Percentiles rank a stretch among this genome's conserved stretches.
Conservation (phyloP, 2,797 vertebrate species). For the Lithobates pipiens region DNA sequence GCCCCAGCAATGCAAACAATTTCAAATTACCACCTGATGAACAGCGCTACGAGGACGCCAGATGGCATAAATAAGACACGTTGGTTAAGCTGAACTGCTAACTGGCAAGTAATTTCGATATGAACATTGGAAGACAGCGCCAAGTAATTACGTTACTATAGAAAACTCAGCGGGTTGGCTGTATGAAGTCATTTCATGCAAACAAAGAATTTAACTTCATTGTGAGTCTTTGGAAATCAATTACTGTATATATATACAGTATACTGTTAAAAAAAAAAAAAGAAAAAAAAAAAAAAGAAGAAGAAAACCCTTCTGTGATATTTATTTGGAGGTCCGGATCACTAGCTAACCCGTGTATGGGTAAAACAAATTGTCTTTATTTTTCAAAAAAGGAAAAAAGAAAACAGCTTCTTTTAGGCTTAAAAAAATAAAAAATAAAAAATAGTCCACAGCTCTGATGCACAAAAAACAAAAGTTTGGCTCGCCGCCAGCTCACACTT, state of each 20-base stretch:
- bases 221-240: not conserved
- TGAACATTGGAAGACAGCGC: not conserved
- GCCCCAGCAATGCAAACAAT: conserved; percentile 37
- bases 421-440: too few species aligned
- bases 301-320: too few species aligned
- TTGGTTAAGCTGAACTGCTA: not conserved
- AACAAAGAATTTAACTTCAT: not conserved
- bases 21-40: conserved; percentile 3
- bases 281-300: too few species aligned
- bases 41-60: not conserved
- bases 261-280: too few species aligned
- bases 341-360: too few species aligned
- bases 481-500: too few species aligned
- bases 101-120: not conserved
- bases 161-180: not conserved
- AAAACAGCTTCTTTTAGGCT: too few species aligned
- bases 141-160: not conserved
- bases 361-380: too few species aligned
- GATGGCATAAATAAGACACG: conserved; percentile 14
- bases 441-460: too few species aligned
- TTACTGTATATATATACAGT: not conserved
- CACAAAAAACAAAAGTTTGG: too few species aligned
- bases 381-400: too few species aligned
- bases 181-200: not conserved
- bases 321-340: too few species aligned